Base-by-base conservation (phyloP, 92 coral and sea anemone species). In the Palythoa grandiflora region DNA sequence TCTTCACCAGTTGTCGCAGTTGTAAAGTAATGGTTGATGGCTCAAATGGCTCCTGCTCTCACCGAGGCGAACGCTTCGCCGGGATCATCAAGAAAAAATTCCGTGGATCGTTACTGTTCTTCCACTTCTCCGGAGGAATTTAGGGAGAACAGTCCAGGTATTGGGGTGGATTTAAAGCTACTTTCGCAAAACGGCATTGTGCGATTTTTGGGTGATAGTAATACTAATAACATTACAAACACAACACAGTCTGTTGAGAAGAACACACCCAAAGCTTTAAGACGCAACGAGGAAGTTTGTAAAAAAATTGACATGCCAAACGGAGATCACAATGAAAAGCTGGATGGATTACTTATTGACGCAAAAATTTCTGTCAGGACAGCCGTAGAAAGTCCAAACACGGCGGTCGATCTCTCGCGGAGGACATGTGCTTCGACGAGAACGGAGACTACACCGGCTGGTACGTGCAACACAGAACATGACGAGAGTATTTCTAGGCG, bases 21-120 rank as follows among this genome's bases (percentile, higher is more conserved):
- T 91, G 93, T 92, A 94, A 91, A 94, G 94, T 95, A 90, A 94
- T 97, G 97, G 99, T 97, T 94, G 96, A 97, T 97, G 99, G 99
- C 99, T 95, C 99, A 97, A 95, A 97, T 97, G 99, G 99, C 99
- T 97, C 99, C 99, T 93, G 99, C 99, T 93, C 97, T 97, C 90
- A 96, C 98, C 98, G 99, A 97, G 95, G 98, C 99, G 92, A 96
- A 93, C 96, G 98, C 96, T 94, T 97, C 99, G 93, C 99, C 99
- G 93, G 98, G 98, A 96, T 90, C 99, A 91, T 94, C 98, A 88
- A 89, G 98, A 92, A 94, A 97, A 89, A 91, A 93, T 93, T 95
- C 98, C 89, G 93, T 95, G 92, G 98, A 95, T 95, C 98, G 96
- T 88, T 94, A 89, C 90, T 93, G 93, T 83, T 94, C 99, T 75